A percentile compares a stretch with the other conserved stretches of the same genome.
phyloP scores from a whole-genome alignment of 2,797 vertebrate genomes.

The Microctenopoma stevenorrisi region DNA sequence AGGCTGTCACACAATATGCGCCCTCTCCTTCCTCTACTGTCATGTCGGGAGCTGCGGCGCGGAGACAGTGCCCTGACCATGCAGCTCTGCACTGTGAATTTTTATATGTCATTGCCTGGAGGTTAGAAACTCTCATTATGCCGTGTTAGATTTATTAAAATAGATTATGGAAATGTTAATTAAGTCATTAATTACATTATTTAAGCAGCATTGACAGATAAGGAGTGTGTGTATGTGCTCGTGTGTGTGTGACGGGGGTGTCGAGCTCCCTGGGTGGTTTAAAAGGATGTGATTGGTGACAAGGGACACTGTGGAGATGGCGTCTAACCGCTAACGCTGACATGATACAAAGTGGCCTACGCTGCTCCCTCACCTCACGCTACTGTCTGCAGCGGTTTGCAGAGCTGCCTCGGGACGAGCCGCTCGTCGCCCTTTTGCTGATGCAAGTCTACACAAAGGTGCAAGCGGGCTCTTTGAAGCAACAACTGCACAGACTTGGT shows the following conservation, averaged over 20 bases:
- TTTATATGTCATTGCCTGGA: slow-evolving; percentile 84
- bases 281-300: slow-evolving; percentile 84
- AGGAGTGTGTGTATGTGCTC: slow-evolving; percentile 56
- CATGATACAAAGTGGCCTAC: slow-evolving; percentile 82
- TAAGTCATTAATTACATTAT: slow-evolving; percentile 92
- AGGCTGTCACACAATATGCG: slow-evolving; percentile 73
- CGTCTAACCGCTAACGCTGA: slow-evolving; percentile 75
- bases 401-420: slow-evolving; percentile 60
- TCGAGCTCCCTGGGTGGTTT: slow-evolving; percentile 79
- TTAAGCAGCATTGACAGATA: slow-evolving; percentile 90
- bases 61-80: slow-evolving; percentile 68
- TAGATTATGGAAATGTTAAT: slow-evolving; percentile 92
- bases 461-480: slow-evolving; percentile 43
- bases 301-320: slow-evolving; percentile 77
- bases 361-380: slow-evolving; percentile 77
- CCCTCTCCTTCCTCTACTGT: slow-evolving; percentile 68
- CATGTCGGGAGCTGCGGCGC: slow-evolving; percentile 57
- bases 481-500: slow-evolving; percentile 18
- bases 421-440: slow-evolving; percentile 53
- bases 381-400: slow-evolving; percentile 73
- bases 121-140: slow-evolving; percentile 87
- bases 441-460: slow-evolving; percentile 36
- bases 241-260: slow-evolving; percentile 40
- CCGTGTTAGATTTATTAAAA: slow-evolving; percentile 90
- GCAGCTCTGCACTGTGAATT: slow-evolving; percentile 76